Evolutionary conservation across 2,113 vertebrate genomes (phyloP).

Genomic region (Heterotis niloticus): DNA sequence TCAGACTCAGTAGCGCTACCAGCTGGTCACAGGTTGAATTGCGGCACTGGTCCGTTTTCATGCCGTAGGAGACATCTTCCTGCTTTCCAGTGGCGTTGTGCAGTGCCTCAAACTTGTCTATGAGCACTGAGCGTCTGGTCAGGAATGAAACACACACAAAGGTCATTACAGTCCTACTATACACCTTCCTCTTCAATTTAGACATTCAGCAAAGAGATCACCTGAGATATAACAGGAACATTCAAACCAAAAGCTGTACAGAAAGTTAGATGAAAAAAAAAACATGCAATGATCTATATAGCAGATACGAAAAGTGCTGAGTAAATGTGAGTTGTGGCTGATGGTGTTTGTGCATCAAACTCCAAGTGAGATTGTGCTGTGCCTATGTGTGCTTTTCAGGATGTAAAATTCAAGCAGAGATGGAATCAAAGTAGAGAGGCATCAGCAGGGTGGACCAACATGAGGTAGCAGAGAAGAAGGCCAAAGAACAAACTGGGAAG

Average conservation of each 20-base stretch:
- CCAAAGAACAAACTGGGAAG: neutral
- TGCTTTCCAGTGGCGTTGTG: conserved; percentile 70
- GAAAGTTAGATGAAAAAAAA: too few relatives aligned
- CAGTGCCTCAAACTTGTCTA: conserved; percentile 74
- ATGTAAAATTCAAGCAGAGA: neutral
- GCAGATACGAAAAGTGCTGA: too few relatives aligned
- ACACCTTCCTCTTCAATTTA: neutral
- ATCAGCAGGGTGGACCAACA: neutral
- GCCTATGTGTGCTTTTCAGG: too few relatives aligned
- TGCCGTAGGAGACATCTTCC: conserved; percentile 62
- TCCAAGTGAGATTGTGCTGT: conserved; percentile 32
- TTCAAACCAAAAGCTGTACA: too few relatives aligned
- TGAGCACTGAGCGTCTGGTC: conserved; percentile 70
- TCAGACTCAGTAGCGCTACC: conserved; percentile 44
- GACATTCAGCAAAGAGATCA: neutral
- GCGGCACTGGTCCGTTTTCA: conserved; percentile 67
- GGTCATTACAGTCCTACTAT: too few relatives aligned
- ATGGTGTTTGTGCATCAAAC: neutral
- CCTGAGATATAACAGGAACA: too few relatives aligned
- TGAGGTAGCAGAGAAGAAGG: neutral
- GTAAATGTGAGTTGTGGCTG: neutral
- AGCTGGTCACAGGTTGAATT: conserved; percentile 68
- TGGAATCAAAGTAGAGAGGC: neutral
- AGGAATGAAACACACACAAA: neutral
- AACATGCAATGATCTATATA: too few relatives aligned